Base-by-base conservation (phyloP, 2,888 invertebrate genomes). In the Liopterus haemorrhoidalis region DNA sequence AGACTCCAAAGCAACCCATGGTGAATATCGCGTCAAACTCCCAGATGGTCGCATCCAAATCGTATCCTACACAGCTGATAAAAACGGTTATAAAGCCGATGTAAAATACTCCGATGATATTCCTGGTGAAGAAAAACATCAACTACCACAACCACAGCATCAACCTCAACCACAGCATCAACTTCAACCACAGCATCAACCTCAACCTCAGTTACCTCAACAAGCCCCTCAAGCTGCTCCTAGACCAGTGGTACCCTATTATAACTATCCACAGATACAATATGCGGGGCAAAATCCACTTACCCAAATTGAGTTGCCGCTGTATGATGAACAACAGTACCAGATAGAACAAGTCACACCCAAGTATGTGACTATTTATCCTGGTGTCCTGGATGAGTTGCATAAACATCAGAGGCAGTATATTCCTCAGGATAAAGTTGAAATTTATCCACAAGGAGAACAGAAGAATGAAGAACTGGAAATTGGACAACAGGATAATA, bases 1-100 rank as follows among this genome's bases (percentile, higher is more conserved):
- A 59, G 74, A 71, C 51, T 76, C 79, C 3, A 72, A 75, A 12
- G 75, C 75, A 0, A 81, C 81, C 5, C 77, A 76, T 47, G 82
- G 82, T 2, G 79, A 81, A 60, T 82, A 82, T 65, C 66, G 79
- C 41, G 81, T 82, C 52, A 75, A 76, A 64, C 69, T 82, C 33
- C 82, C 82, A 1, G 81, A 81, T 55, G 81, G 81, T 1, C 66
- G 81, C 40, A 68, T 74, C 58, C 81, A 81, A 58, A 65, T 65
- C 50, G 67, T 67, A 24, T 66, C 66, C 11, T 67, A 81, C 59
- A 78, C 74, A 3, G 81, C 81, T 1, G 81, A 81, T 50, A 76
- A 78, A 62, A 74, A 75, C 48, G 81, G 81, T 1, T 81, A 80
- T 61, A 76, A 78, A 54, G 81, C 81, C 2, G 75, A 80, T 49